These are phyloP conservation scores for Dromiciops gliroides DNA, from an alignment of 2,113 vertebrate species.

Conservation along the genomic window DNA sequence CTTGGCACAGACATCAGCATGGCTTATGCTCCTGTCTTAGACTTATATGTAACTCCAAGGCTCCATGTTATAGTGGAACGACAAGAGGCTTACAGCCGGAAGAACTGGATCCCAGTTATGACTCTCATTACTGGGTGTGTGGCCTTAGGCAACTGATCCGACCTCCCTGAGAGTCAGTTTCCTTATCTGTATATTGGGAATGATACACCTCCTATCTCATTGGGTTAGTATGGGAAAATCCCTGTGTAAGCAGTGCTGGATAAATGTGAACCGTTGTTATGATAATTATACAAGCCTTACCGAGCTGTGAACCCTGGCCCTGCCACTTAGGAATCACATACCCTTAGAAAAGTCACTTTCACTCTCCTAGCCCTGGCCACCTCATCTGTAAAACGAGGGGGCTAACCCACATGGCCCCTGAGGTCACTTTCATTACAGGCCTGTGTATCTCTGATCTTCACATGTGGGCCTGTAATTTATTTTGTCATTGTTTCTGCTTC, in stretches of 20 bases:
- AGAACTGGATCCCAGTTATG: not conserved
- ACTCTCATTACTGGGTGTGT: not conserved
- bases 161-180: no score
- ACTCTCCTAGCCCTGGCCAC: not conserved
- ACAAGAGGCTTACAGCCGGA: not conserved
- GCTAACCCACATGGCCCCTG: no score
- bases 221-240: not conserved
- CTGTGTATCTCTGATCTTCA: not conserved
- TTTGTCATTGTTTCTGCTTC: constrained; percentile 28
- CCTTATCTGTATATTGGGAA: not conserved
- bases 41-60: not conserved
- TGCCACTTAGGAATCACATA: not conserved
- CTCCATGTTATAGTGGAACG: not conserved
- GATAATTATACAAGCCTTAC: not conserved
- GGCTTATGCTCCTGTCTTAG: not conserved
- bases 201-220: not conserved
- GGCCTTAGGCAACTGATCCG: not conserved
- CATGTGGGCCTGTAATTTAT: constrained; percentile 35
- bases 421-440: no score
- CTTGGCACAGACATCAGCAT: not conserved
- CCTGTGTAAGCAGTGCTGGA: not conserved
- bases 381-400: not conserved
- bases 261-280: not conserved
- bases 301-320: not conserved
- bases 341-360: not conserved